Base-by-base conservation (phyloP, 1,140 invertebrate species). In the Teleopsis dalmanni region DNA sequence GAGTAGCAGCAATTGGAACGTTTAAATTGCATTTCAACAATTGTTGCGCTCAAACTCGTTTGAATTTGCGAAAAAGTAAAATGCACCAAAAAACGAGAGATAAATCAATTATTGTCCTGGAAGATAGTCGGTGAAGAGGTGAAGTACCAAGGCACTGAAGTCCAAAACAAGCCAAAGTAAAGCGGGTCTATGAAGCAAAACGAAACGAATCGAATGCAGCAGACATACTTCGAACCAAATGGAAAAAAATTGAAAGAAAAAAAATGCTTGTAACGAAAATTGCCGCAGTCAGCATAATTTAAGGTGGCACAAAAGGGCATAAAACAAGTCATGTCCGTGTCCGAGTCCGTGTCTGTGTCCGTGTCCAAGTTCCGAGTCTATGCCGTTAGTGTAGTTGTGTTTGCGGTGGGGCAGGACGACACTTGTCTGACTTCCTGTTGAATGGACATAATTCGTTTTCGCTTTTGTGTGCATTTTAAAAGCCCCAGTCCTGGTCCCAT, bases 31-130 rank as follows among this genome's bases (percentile, higher is more conserved):
- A 42, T 42, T 42, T 26, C 23, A 26, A 14, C 22, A 42, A 34
- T 42, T 42, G 40, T 42, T 27, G 25, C 18, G 23, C 40, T 42
- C 13, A 42, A 42, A 22, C 40, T 16, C n/a, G n/a, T n/a, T n/a
- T n/a, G n/a, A n/a, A n/a, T n/a, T n/a, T n/a, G n/a, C n/a, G n/a
- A n/a, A n/a, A n/a, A n/a, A n/a, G n/a, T n/a, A n/a, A n/a, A n/a
- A n/a, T n/a, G n/a, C n/a, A n/a, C n/a, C n/a, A n/a, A n/a, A n/a
- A n/a, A n/a, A n/a, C n/a, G 40, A 26, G 23, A 42, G 40, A 42
- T 42, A 42, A 42, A 42, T 42, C 40, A 42, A 42, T 42, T 42
- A 42, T 42, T 42, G 40, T n/a, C n/a, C n/a, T n/a, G n/a, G n/a
- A n/a, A n/a, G n/a, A n/a, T n/a, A n/a, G n/a, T n/a, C n/a, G n/a